Evolutionary conservation across 2,113 vertebrate species (phyloP).

Genomic region (Perca fluviatilis): DNA sequence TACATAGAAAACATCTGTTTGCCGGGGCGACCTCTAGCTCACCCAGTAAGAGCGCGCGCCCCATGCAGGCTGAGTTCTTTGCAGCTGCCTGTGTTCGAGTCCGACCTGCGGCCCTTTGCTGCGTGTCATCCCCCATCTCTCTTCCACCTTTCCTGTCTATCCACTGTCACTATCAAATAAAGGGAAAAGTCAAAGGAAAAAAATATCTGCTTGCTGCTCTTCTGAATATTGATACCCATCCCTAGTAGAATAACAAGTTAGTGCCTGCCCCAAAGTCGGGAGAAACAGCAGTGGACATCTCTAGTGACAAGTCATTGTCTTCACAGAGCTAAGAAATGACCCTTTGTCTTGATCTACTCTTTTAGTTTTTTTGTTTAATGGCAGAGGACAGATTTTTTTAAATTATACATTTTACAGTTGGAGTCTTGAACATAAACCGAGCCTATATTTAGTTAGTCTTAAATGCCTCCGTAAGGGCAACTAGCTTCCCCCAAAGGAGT

Average conservation of each 20-base stretch:
- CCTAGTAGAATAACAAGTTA: slow-evolving; percentile 33
- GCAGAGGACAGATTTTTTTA: background rate
- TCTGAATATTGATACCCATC: too few relatives aligned
- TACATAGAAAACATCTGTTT: too few relatives aligned
- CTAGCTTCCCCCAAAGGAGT: slow-evolving; percentile 9
- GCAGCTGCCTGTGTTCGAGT: too few relatives aligned
- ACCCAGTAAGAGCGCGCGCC: too few relatives aligned
- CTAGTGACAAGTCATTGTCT: slow-evolving; percentile 23
- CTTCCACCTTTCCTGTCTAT: too few relatives aligned
- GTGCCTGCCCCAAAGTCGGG: slow-evolving; percentile 27
- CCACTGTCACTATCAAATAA: too few relatives aligned
- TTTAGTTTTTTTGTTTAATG: background rate
- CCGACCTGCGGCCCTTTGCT: too few relatives aligned
- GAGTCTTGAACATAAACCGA: slow-evolving; percentile 27
- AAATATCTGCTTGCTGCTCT: too few relatives aligned
- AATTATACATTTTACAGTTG: background rate
- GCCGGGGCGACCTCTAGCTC: too few relatives aligned
- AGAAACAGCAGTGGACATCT: slow-evolving; percentile 31
- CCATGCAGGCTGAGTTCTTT: too few relatives aligned
- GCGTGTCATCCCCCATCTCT: too few relatives aligned
- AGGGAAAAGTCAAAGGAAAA: too few relatives aligned
- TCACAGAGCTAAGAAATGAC: slow-evolving; percentile 1
- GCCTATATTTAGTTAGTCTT: slow-evolving; percentile 21
- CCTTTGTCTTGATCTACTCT: slow-evolving; percentile 7
- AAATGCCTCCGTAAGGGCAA: slow-evolving; percentile 17